Evolutionary conservation across 2,888 invertebrate species (phyloP), one percentile per base, ranked within the genome.

Genomic region (Melanargia galathea): DNA sequence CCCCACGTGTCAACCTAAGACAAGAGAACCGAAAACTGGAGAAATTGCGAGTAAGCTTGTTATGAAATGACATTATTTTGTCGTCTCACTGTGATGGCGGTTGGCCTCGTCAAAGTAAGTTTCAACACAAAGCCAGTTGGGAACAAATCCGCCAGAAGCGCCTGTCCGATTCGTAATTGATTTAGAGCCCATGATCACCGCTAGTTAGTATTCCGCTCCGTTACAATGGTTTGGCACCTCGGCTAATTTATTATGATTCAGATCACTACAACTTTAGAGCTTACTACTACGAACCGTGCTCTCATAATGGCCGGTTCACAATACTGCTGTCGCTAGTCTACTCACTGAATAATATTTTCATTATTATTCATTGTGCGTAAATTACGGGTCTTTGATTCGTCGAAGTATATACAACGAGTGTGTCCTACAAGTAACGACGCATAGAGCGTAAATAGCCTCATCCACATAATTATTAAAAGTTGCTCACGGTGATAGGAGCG

Each of bases 181-280:
- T 70, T 68, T 67, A 68, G 56, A 61, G 63, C 45, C 68, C 54
- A 40, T 64, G 64, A 65, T 65, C 59, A 66, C 49, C 45, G 57
- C 59, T 52, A 63, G 45, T 70, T 63, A 62, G 69, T 68, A 71
- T 68, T 70, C 69, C 33, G 60, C 58, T 55, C 49, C 43, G 65
- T 51, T 55, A 59, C 64, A 52, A 54, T 62, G 64, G 49, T 62
- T 64, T 59, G 67, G 56, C 69, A 68, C 64, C 66, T 64, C 38
- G 22, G 24, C 52, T 59, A 65, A 69, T 67, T 69, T 67, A 67
- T 67, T 69, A 62, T 38, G 22, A 38, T 38, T n/a, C 38, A 35
- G 5, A 16, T 16, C 40, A 16, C 40, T 43, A 4, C 18, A 5
- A 43, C 5, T 43, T 43, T 7, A 7, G 18, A 8, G 40, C 40